Evolutionary conservation across 2,113 vertebrate genomes (phyloP), one percentile per base, ranked within the genome.

Genomic region (Heteronetta atricapilla): DNA sequence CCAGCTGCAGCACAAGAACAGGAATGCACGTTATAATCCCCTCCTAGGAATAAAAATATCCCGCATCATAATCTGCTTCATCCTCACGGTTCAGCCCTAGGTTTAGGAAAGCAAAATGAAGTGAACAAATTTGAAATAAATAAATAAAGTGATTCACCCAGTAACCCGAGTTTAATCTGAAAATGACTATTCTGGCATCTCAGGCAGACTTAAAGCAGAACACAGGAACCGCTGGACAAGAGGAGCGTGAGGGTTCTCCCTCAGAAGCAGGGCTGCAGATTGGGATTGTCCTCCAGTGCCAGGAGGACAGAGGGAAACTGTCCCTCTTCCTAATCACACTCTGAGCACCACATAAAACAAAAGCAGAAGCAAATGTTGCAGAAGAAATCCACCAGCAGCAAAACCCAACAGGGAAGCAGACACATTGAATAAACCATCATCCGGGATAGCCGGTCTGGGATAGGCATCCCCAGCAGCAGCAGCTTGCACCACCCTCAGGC

Each of bases 1-100:
- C 31, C 31, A 42, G 64, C 42, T 8, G 2, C 59, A n/a, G 72
- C 22, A 48, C 36, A 12, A 28, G 13, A 53, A 28, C 16, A 58
- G 86, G 81, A 93, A 94, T 13, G 34, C 52, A 62, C n/a, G 13
- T 59, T 60, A 46, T 87, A 93, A 96, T 95, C 86, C 68, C 88
- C 94, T 93, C 14, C 82, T 4, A 53, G 76, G 89, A 91, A 95
- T 84, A 95, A 94, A 95, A 93, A 93, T 82, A 91, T 28, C 70
- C 50, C 1, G 34, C 72, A 2, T 91, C 28, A 46, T 86, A 46
- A 94, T 93, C 93, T 79, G 58, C 66, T 75, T 87, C 78, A 62
- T 62, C 83, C 56, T 67, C 44, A 7, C 46, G 67, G 68, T 78
- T 83, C 84, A 89, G 78, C 88, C 81, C 21, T 3, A 46, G 73